Evolutionary conservation across 2,888 invertebrate genomes (phyloP).

Genomic region (Dascillus cervinus): DNA sequence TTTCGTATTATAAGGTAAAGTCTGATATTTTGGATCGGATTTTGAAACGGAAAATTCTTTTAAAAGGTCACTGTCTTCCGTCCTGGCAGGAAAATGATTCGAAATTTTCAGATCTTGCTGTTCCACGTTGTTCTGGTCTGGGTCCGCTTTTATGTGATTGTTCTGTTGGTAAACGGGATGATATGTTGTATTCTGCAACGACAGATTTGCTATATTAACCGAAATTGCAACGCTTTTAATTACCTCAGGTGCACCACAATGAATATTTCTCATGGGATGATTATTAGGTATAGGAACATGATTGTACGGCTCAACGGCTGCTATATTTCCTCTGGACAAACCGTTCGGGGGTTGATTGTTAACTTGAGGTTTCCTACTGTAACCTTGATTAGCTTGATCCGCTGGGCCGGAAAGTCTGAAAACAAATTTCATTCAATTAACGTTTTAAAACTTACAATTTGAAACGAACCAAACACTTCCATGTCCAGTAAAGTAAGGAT

Average conservation of each 20-base stretch:
- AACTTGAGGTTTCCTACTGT: constrained; percentile 33
- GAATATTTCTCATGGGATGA: constrained; percentile 35
- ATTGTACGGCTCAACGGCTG: constrained; percentile 82
- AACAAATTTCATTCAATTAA: not conserved
- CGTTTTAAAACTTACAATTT: too few species aligned
- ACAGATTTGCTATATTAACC: not conserved
- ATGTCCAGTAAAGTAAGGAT: too few species aligned
- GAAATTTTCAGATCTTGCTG: constrained; percentile 27
- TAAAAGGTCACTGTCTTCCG: constrained; percentile 44
- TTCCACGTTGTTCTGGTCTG: constrained; percentile 26
- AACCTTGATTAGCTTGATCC: constrained; percentile 36
- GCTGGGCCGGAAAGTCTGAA: constrained; percentile 36
- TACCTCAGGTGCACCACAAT: constrained; percentile 35
- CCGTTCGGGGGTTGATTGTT: constrained; percentile 44
- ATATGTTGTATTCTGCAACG: constrained; percentile 37
- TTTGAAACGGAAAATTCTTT: constrained; percentile 72
- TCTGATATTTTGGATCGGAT: constrained; percentile 86
- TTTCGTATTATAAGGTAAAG: constrained; percentile 83
- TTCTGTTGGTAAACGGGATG: constrained; percentile 36
- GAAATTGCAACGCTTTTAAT: constrained; percentile 14
- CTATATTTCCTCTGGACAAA: constrained; percentile 68
- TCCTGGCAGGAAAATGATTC: constrained; percentile 19
- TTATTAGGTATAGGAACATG: constrained; percentile 64
- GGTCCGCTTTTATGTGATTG: constrained; percentile 31
- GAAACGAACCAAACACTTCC: too few species aligned